Base-by-base conservation (phyloP, 1,140 invertebrate species). In the Gonioctena quinquepunctata region DNA sequence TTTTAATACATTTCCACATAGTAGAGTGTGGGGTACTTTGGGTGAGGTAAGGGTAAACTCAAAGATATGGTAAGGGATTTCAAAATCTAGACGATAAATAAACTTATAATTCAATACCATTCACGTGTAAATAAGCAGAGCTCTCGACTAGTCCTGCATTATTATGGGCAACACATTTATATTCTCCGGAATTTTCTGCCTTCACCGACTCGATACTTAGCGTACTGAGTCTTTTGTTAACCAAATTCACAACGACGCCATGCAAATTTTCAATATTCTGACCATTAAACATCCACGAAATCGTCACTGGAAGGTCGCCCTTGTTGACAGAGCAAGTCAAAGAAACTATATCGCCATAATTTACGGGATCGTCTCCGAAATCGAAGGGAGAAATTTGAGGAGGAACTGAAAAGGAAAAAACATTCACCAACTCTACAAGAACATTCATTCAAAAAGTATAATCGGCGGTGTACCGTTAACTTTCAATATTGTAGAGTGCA, bases 91-190 rank as follows among this genome's bases (percentile, higher is more conserved):
- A n/a, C n/a, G n/a, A 59, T 8, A 65, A 8, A 54, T 28, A 62
- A n/a, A n/a, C n/a, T n/a, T n/a, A n/a, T n/a, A n/a, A n/a, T n/a
- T n/a, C n/a, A 50, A 62, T 85, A 89, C 88, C 88, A 80, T 89
- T 89, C 66, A 90, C 88, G 66, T 85, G 82, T 25, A 90, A 80
- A 66, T 83, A 79, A 28, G 89, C 85, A 70, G 83, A 83, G 69
- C 81, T 80, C 66, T 76, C 83, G 16, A 81, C 80, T 16, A 83
- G 81, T 49, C 88, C 89, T 19, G 91, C 91, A 48, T 84, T 80
- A 80, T 93, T 93, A 71, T 82, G 88, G 23, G 90, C 91, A 19
- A 88, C 84, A 79, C 92, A 93, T 26, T 89, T 90, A 77, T 92
- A 93, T 81, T 91, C 90, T 67, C 92, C 92, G 77, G 87, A 87